Evolutionary conservation across 2,888 invertebrate genomes (phyloP).

Genomic region (Erannis defoliaria): DNA sequence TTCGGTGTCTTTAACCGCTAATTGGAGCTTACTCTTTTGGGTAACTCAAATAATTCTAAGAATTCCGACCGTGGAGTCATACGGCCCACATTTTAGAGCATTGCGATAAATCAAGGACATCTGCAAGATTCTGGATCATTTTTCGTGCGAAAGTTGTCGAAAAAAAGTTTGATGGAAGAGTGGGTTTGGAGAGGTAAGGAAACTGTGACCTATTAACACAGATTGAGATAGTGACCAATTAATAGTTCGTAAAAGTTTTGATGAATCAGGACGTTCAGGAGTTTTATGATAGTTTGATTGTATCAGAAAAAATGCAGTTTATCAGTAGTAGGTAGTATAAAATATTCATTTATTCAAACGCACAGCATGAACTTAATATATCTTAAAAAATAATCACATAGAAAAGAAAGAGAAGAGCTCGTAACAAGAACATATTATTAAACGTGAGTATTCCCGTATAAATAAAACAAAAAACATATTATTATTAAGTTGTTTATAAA

Average conservation of each 20-base stretch:
- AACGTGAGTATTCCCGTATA: too few species aligned
- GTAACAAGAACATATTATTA: background rate
- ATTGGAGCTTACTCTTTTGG: constrained; percentile 70
- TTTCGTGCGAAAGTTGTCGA: constrained; percentile 46
- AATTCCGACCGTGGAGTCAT: constrained; percentile 39
- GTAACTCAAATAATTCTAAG: constrained; percentile 52
- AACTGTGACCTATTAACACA: constrained; percentile 53
- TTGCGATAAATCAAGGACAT: constrained; percentile 65
- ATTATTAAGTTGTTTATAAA: background rate
- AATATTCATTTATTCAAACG: background rate
- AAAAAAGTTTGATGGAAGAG: constrained; percentile 34
- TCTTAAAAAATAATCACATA: background rate
- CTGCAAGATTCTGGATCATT: constrained; percentile 38
- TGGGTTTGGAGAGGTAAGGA: constrained; percentile 38
- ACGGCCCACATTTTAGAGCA: constrained; percentile 47
- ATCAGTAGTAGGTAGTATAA: too few species aligned
- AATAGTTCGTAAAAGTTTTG: constrained; percentile 23
- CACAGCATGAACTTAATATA: too few species aligned
- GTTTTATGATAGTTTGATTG: background rate
- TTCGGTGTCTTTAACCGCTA: constrained; percentile 82
- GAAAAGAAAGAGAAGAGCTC: background rate
- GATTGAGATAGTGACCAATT: constrained; percentile 38
- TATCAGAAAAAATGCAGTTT: too few species aligned
- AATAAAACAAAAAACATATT: background rate
- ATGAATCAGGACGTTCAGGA: constrained; percentile 12